Conservation (phyloP, 2,113 vertebrate genomes). For the Colistium nudipinnis region DNA sequence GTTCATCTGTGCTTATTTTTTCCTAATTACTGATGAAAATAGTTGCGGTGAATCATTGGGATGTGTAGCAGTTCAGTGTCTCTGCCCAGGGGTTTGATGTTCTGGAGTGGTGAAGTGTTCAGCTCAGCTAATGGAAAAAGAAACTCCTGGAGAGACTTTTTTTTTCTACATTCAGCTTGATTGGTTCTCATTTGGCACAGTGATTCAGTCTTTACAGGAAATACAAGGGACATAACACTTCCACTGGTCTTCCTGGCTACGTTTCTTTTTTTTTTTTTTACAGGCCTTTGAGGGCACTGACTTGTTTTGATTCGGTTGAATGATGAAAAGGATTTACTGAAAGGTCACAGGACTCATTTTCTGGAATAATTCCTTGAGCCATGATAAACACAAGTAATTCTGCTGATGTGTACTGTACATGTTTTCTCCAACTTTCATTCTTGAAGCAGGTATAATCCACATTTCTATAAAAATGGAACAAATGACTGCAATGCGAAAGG, state of each 20-base stretch:
- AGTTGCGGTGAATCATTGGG: background rate
- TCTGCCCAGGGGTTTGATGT: background rate
- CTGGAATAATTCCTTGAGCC: background rate
- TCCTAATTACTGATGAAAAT: background rate
- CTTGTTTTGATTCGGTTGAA: background rate
- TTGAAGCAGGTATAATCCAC: background rate
- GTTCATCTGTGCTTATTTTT: constrained; percentile 1
- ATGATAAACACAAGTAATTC: background rate
- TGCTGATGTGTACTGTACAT: background rate
- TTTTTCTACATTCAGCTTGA: background rate
- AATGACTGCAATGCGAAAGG: background rate
- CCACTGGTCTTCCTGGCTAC: background rate
- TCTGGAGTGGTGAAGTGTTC: background rate
- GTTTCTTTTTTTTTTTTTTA: too few species aligned
- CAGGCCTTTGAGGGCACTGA: background rate
- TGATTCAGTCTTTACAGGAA: constrained; percentile 30
- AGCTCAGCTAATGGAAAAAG: background rate
- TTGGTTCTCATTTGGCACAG: constrained; percentile 17
- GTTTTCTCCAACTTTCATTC: background rate
- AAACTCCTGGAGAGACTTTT: background rate
- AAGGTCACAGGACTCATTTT: constrained; percentile 1
- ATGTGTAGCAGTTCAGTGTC: background rate
- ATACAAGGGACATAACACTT: background rate
- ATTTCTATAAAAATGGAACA: background rate
- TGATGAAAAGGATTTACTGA: constrained; percentile 22